Conservation (phyloP, 2,113 vertebrate species). For the Ictidomys tridecemlineatus region DNA sequence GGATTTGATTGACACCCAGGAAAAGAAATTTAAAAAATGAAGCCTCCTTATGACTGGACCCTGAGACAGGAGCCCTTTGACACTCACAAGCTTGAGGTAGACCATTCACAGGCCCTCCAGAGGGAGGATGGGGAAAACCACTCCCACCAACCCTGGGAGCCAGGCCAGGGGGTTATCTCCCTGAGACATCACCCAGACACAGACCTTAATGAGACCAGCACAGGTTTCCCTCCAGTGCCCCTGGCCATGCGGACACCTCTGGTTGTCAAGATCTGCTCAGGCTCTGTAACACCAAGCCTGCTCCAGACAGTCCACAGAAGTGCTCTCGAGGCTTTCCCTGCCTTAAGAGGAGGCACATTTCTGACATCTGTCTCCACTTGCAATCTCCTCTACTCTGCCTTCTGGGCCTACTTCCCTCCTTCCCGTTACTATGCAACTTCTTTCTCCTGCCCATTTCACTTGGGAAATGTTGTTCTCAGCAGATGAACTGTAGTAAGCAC, state of each 20-base stretch:
- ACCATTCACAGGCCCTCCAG: not conserved
- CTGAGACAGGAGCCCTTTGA: not conserved
- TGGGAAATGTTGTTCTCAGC: not conserved
- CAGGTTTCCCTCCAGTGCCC: no score
- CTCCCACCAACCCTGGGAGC: not conserved
- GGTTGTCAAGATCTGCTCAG: no score
- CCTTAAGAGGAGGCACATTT: not conserved
- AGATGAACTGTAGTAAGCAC: not conserved
- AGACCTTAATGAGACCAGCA: not conserved
- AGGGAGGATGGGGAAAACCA: not conserved
- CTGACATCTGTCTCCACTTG: not conserved
- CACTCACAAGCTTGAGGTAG: not conserved
- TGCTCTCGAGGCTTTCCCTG: not conserved
- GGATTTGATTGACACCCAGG: no score
- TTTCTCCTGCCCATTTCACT: not conserved
- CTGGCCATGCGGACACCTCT: not conserved
- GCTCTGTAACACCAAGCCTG: no score
- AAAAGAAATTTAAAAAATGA: not conserved
- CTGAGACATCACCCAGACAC: not conserved
- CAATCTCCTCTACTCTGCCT: not conserved
- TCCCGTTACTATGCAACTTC: no score
- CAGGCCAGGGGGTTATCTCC: not conserved
- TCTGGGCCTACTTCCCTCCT: not conserved
- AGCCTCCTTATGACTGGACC: no score
- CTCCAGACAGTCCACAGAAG: not conserved